Percentiles rank a stretch among this genome's conserved stretches.
These are phyloP conservation scores for Patagioenas fasciata DNA, from an alignment of 2,113 vertebrate species.

Conservation along the genomic window DNA sequence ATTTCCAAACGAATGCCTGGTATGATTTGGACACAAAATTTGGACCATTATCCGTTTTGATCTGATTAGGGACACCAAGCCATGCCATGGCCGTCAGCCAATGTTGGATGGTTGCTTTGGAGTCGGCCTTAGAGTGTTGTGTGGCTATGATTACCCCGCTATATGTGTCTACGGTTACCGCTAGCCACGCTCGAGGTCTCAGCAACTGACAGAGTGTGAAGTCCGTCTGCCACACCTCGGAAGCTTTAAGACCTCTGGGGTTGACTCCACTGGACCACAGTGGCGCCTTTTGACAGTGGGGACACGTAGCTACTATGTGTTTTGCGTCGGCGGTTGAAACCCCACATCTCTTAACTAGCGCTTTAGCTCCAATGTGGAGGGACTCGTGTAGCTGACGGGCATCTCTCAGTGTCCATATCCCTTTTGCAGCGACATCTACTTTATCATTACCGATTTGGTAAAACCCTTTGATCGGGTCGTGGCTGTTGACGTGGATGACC, in stretches of 20 bases:
- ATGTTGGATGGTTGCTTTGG: no score
- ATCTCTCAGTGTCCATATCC: neutral
- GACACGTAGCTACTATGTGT: neutral
- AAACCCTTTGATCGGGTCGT: neutral
- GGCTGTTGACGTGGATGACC: neutral
- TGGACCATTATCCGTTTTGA: no score
- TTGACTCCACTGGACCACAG: neutral
- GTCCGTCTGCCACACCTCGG: neutral
- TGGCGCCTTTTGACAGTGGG: neutral
- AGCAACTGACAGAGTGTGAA: neutral
- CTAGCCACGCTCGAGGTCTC: no score
- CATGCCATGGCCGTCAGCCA: no score
- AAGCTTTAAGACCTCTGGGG: neutral
- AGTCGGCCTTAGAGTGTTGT: no score
- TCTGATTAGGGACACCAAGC: no score
- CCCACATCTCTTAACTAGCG: neutral
- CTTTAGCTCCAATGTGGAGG: neutral
- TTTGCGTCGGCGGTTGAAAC: neutral
- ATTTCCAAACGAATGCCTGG: no score
- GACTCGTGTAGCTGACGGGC: neutral
- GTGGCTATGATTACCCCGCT: no score
- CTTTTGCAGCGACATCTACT: neutral
- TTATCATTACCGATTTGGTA: neutral
- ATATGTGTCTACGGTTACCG: no score
- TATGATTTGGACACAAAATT: no score